Conservation (phyloP, 2,888 invertebrate species). For the Temnothorax ravouxi region DNA sequence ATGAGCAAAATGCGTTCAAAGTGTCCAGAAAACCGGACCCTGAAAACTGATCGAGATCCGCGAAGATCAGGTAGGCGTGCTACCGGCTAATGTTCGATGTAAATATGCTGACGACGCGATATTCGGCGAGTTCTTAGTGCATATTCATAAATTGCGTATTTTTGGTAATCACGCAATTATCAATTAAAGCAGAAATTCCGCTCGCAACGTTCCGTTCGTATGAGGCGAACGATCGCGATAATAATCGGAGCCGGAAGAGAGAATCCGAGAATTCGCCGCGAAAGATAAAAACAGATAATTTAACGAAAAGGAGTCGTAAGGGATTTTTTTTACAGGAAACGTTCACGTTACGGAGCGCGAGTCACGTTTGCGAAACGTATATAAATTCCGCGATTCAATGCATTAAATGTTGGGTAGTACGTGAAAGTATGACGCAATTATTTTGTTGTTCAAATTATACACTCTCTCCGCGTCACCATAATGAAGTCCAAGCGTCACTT, state of each 20-base stretch:
- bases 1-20: conserved; percentile 40
- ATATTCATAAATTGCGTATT: conserved; percentile 29
- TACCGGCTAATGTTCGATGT: conserved; percentile 21
- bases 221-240: conserved; percentile 30
- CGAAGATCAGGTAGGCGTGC: neutral
- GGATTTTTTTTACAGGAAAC: neutral
- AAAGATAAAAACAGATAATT: conserved; percentile 43
- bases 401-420: conserved; percentile 64
- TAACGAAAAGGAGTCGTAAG: conserved; percentile 1
- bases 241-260: conserved; percentile 25
- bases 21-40: conserved; percentile 18
- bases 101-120: neutral
- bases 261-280: conserved; percentile 10
- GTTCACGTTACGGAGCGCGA: conserved; percentile 4
- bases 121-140: neutral
- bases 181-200: conserved; percentile 35
- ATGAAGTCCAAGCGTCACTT: conserved; percentile 53
- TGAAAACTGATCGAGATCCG: conserved; percentile 7
- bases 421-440: conserved; percentile 61
- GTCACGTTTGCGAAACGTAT: conserved; percentile 8
- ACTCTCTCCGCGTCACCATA: conserved; percentile 58
- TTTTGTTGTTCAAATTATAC: conserved; percentile 68
- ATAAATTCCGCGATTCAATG: conserved; percentile 34
- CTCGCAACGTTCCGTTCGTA: neutral
- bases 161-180: conserved; percentile 28